Base-by-base conservation (phyloP, 64 coral and sea anemone species). In the Pocillopora verrucosa region DNA sequence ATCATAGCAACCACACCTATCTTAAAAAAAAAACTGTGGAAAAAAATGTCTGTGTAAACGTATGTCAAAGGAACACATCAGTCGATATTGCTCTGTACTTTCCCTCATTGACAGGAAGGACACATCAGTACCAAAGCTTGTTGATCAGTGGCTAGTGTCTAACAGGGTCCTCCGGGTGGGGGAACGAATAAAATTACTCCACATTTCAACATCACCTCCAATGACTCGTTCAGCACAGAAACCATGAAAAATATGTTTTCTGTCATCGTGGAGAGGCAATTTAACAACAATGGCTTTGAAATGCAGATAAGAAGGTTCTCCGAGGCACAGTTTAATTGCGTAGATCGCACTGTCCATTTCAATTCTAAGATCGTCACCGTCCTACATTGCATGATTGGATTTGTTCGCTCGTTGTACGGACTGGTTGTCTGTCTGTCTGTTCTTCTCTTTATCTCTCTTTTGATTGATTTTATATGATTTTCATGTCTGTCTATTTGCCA, bases 191-290 rank as follows among this genome's bases (percentile, higher is more conserved):
- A 95, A 16, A 95, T 98, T 61, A 98, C 90, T 45, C 72, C 93
- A 16, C 96, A 98, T 80, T 98, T 95, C 74, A 98, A 95, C 70
- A 91, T 98, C 79, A 95, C 95, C 15, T 92, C 96, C 17, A 98
- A 95, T 41, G 96, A 98, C 69, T 98, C 96, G 17, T 98, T 98
- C 84, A 93, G 87, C 73, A 91, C 87, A 0, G 90, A 95, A 61
- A 98, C 96, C 0, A 98, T 98, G 96, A 92, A 86, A 73, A 98
- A 95, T 16, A 98, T 98, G 56, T 98, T 98, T 76, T 98, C 96
- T 64, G 76, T 91, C 61, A 98, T 98, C 56, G 90, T 93, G 93
- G 96, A 98, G 36, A 95, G 96, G 96, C 96, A 99, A 51, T 99
- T 99, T 72, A 89, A 89, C 79, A 92, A 94, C 63, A 91, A 81